These are phyloP conservation scores for Dolichoris vasculosae DNA, from an alignment of 1,140 invertebrate genomes.

Conservation along the genomic window DNA sequence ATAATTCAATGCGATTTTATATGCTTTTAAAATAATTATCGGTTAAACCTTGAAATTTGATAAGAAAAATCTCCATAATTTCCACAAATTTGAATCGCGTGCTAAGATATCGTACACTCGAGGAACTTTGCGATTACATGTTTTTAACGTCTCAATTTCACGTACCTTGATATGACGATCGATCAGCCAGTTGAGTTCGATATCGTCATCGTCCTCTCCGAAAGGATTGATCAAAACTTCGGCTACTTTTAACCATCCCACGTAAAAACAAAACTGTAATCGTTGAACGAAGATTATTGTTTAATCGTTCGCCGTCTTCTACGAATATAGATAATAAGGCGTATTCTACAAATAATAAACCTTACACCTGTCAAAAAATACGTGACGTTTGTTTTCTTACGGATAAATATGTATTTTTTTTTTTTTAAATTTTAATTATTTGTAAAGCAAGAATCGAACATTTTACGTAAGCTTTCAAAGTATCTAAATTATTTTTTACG, in stretches of 20 bases:
- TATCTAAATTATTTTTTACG: no score
- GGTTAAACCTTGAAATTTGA: neutral
- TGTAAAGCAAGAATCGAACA: no score
- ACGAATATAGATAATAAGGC: neutral
- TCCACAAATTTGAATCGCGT: neutral
- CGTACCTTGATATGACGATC: slow-evolving; percentile 90
- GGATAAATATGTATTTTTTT: no score
- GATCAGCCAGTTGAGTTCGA: slow-evolving; percentile 92
- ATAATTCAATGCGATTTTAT: no score
- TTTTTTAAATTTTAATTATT: no score
- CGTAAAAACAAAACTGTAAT: slow-evolving; percentile 94
- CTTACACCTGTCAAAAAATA: neutral
- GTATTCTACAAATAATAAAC: neutral
- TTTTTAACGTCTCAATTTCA: slow-evolving; percentile 32
- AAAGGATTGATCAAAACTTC: slow-evolving; percentile 94
- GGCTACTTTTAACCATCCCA: slow-evolving; percentile 96
- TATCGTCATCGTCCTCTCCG: slow-evolving; percentile 96
- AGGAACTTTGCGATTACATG: neutral
- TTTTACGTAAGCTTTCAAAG: no score
- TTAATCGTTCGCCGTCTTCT: neutral
- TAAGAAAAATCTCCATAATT: neutral
- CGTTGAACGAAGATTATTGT: slow-evolving; percentile 7
- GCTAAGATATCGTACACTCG: neutral
- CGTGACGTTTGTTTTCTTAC: no score
- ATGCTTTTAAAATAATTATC: no score